Percentiles rank a stretch among this genome's conserved stretches.
Evolutionary conservation across 2,797 vertebrate genomes (phyloP).

Genomic region (Atherinosoma microstoma): DNA sequence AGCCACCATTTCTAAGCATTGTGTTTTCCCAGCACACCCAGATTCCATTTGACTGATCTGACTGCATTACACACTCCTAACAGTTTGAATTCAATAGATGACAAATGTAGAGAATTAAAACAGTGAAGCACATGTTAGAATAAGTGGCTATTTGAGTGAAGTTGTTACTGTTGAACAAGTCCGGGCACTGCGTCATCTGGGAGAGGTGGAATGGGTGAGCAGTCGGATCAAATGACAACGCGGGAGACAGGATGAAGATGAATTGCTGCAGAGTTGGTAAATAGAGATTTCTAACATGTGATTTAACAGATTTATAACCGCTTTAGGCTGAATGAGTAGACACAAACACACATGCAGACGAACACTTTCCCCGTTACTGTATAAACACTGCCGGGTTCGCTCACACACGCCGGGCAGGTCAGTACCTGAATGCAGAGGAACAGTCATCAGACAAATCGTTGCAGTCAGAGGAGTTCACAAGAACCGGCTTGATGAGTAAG

Average conservation of each 20-base stretch:
- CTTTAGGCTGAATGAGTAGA: constrained; percentile 37
- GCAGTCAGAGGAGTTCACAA: constrained; percentile 58
- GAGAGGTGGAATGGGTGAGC: constrained; percentile 25
- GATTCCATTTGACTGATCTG: constrained; percentile 63
- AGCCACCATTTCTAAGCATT: background rate
- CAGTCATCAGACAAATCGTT: constrained; percentile 59
- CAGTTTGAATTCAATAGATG: constrained; percentile 50
- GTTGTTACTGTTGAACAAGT: constrained; percentile 61
- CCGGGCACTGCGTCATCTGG: constrained; percentile 45
- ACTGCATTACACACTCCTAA: constrained; percentile 36
- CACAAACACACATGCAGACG: background rate
- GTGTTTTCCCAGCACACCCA: constrained; percentile 28
- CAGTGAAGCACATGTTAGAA: constrained; percentile 33
- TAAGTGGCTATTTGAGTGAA: constrained; percentile 60
- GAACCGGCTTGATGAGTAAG: constrained; percentile 65
- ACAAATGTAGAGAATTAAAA: constrained; percentile 62
- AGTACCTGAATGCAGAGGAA: constrained; percentile 65
- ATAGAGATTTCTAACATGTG: constrained; percentile 45
- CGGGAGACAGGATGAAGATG: constrained; percentile 38
- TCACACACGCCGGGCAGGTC: constrained; percentile 65
- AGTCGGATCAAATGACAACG: constrained; percentile 57
- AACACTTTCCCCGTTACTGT: constrained; percentile 17
- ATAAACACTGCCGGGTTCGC: constrained; percentile 15
- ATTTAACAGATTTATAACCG: constrained; percentile 56
- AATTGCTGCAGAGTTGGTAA: constrained; percentile 46